Percentiles rank a stretch among this genome's conserved stretches.
phyloP scores from a whole-genome alignment of 2,113 vertebrate species.

The Anolis carolinensis region DNA sequence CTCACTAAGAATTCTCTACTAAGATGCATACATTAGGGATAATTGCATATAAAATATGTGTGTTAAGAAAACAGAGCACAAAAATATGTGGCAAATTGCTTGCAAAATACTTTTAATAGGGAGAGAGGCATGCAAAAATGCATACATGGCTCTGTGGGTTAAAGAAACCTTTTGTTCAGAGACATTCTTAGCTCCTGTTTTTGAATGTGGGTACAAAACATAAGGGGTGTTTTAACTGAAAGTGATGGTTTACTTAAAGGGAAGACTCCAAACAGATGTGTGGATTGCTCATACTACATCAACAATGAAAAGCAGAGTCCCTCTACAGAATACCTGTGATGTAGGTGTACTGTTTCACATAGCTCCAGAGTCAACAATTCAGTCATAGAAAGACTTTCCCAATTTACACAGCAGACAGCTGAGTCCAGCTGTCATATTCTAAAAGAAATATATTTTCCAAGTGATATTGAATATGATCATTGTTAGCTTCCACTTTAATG shows the following conservation, averaged over 20 bases:
- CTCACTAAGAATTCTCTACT: too few relatives aligned
- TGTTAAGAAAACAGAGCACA: too few relatives aligned
- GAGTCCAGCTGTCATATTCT: constrained; percentile 64
- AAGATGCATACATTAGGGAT: too few relatives aligned
- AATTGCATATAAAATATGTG: too few relatives aligned
- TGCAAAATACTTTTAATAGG: too few relatives aligned
- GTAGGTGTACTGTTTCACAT: constrained; percentile 42
- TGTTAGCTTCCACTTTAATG: constrained; percentile 66
- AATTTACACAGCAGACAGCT: constrained; percentile 63
- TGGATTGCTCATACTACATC: background rate
- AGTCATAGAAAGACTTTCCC: constrained; percentile 56
- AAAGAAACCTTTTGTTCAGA: background rate
- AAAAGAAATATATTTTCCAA: constrained; percentile 56
- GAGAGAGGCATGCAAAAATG: too few relatives aligned
- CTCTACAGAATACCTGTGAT: constrained; percentile 41
- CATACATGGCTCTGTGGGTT: background rate
- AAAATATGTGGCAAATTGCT: too few relatives aligned
- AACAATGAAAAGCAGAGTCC: constrained; percentile 7
- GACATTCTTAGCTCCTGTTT: background rate
- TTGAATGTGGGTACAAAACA: constrained; percentile 2
- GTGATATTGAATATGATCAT: constrained; percentile 66
- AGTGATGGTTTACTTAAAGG: background rate
- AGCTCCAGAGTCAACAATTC: constrained; percentile 49
- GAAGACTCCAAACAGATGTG: constrained; percentile 9
- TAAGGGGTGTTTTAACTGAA: background rate